Evolutionary conservation across 2,113 vertebrate species (phyloP).

Genomic region (Microtus oregoni): DNA sequence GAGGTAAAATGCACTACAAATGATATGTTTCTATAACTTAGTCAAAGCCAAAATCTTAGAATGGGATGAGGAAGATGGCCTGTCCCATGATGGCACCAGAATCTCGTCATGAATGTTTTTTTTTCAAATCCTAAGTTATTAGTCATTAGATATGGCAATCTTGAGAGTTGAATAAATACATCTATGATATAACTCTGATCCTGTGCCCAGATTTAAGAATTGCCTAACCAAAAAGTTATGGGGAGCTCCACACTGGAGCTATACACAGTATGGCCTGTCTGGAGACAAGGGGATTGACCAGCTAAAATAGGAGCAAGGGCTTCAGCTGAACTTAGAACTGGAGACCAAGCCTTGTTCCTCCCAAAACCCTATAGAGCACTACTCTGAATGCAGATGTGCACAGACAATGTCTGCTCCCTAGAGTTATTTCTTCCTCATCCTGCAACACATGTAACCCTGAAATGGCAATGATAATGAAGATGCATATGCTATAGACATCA

Average conservation of each 20-base stretch:
- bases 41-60: constrained; percentile 25
- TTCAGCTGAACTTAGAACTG: background rate
- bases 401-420: background rate
- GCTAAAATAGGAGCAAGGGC: background rate
- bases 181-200: background rate
- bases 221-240: constrained; percentile 5
- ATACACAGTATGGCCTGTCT: background rate
- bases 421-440: constrained; percentile 23
- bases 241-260: background rate
- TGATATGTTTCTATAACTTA: background rate
- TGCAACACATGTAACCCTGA: background rate
- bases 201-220: background rate
- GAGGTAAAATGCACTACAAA: background rate
- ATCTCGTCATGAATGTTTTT: constrained; percentile 11
- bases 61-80: background rate
- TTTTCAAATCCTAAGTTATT: background rate
- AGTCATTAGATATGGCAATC: background rate
- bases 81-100: background rate
- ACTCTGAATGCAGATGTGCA: background rate
- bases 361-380: background rate
- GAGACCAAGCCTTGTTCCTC: background rate
- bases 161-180: background rate
- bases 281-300: background rate
- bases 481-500: constrained; percentile 3
- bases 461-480: background rate